A percentile compares a stretch with the other conserved stretches of the same genome.
Conservation (phyloP, 37 sponge, comb jelly and placozoan species). For the Halisarca cf. caerulea region DNA sequence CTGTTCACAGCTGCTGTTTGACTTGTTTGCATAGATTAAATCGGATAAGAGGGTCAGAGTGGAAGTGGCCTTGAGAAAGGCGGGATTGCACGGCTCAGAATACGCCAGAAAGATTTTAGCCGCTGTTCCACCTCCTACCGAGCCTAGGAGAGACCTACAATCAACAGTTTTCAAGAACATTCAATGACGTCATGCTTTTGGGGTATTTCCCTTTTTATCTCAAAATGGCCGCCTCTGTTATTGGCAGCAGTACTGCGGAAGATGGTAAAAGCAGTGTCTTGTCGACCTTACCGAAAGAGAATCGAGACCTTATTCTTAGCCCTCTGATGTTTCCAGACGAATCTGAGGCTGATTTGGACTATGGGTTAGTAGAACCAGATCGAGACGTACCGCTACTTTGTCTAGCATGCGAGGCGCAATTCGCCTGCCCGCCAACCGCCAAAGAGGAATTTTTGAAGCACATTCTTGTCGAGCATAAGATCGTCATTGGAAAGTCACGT, state of each 20-base stretch:
- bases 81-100: conserved; percentile 73
- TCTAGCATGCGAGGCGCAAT: conserved; percentile 36
- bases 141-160: conserved; percentile 72
- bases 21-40: not conserved
- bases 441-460: conserved; percentile 58
- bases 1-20: not conserved
- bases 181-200: too few species aligned
- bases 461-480: conserved; percentile 49
- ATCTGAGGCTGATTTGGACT: not conserved
- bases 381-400: conserved; percentile 56
- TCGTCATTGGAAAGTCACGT: conserved; percentile 48
- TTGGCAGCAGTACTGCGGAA: too few species aligned
- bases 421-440: conserved; percentile 5
- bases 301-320: conserved; percentile 9
- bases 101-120: conserved; percentile 77
- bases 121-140: conserved; percentile 60
- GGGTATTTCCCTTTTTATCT: too few species aligned
- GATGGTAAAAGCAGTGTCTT: not conserved
- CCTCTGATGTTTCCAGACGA: conserved; percentile 66
- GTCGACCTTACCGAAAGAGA: not conserved
- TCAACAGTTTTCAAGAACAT: conserved; percentile 71
- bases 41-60: conserved; percentile 76
- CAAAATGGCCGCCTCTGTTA: too few species aligned
- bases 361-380: conserved; percentile 28
- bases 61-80: conserved; percentile 74